These are phyloP conservation scores for Pseudorhombus dupliciocellatus DNA, from an alignment of 2,113 vertebrate species.

Conservation along the genomic window DNA sequence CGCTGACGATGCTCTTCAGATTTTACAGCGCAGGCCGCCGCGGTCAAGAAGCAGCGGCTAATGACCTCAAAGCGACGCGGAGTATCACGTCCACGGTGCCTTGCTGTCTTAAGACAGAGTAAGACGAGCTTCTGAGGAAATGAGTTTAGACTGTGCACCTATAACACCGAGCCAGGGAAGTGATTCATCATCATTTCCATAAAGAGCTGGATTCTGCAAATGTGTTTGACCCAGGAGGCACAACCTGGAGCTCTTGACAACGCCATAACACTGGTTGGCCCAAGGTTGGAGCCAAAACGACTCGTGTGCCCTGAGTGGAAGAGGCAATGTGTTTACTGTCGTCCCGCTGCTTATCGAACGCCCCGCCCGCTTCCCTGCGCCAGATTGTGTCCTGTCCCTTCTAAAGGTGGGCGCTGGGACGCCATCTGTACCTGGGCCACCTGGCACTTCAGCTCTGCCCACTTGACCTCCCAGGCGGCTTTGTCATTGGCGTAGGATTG, in stretches of 20 bases:
- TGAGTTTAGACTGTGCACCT: not conserved
- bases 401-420: slow-evolving; percentile 53
- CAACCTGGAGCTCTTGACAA: not conserved
- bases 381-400: slow-evolving; percentile 49
- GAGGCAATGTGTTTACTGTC: slow-evolving; percentile 57
- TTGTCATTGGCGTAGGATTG: slow-evolving; percentile 90
- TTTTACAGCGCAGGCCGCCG: not conserved
- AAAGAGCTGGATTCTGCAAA: not conserved
- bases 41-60: too few relatives aligned
- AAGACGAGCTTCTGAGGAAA: not conserved
- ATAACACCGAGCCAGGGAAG: not conserved
- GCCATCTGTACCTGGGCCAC: slow-evolving; percentile 87
- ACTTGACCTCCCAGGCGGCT: slow-evolving; percentile 93
- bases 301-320: slow-evolving; percentile 11
- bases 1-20: not conserved
- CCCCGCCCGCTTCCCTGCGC: not conserved
- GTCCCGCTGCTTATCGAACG: slow-evolving; percentile 25
- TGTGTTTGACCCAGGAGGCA: too few relatives aligned
- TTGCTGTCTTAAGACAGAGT: too few relatives aligned
- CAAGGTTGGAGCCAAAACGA: not conserved
- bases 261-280: not conserved
- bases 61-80: too few relatives aligned
- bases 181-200: slow-evolving; percentile 1
- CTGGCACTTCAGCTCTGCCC: slow-evolving; percentile 87
- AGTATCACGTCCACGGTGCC: too few relatives aligned